Conservation (phyloP, 2,113 vertebrate genomes). For the Oncorhynchus tshawytscha region DNA sequence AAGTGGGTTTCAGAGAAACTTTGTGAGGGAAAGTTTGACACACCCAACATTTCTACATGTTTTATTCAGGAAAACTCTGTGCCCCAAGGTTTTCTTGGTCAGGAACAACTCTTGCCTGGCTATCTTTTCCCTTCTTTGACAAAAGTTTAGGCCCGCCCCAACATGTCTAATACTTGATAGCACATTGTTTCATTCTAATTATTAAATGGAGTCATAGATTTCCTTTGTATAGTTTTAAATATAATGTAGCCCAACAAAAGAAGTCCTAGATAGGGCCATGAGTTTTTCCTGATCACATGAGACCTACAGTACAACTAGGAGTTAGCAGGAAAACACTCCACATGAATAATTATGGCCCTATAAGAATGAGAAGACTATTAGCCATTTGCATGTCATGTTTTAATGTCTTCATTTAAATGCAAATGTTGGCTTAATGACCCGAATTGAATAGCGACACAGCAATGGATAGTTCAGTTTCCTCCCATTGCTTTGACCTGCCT, state of each 20-base stretch:
- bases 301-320: constrained; percentile 18
- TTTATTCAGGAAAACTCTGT: neutral
- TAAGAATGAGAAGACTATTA: constrained; percentile 63
- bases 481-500: constrained; percentile 51
- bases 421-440: constrained; percentile 68
- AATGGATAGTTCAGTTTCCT: constrained; percentile 57
- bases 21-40: no score
- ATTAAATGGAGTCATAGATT: no score
- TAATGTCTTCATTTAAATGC: constrained; percentile 74
- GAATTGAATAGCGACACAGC: constrained; percentile 43
- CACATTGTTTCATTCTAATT: no score
- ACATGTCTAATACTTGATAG: no score
- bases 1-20: constrained; percentile 3
- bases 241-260: no score
- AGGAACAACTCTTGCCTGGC: constrained; percentile 4
- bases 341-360: constrained; percentile 65
- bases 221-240: no score
- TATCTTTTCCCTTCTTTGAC: constrained; percentile 1
- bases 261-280: constrained; percentile 2
- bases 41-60: neutral
- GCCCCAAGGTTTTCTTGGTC: constrained; percentile 34
- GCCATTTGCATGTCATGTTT: constrained; percentile 55
- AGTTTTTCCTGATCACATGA: neutral
- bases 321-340: constrained; percentile 60
- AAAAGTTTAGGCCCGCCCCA: no score